Evolutionary conservation across 2,113 vertebrate genomes (phyloP).

Genomic region (Triplophysa siluroides): DNA sequence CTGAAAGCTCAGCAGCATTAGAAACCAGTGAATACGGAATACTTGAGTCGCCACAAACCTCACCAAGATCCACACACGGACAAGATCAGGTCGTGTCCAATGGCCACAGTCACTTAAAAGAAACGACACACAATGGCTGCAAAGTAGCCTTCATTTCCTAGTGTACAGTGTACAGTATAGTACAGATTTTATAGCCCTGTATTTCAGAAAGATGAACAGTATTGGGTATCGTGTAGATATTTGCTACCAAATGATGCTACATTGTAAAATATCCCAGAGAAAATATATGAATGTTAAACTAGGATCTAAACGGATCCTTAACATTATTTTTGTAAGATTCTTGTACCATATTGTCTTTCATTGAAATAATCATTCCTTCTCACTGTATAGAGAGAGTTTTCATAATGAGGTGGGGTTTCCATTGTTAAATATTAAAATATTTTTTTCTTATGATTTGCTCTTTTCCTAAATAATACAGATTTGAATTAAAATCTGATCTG

Average conservation of each 20-base stretch:
- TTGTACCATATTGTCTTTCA: constrained; percentile 77
- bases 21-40: constrained; percentile 73
- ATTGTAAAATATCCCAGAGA: constrained; percentile 22
- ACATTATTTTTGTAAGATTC: constrained; percentile 96
- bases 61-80: constrained; percentile 55
- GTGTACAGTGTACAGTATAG: constrained; percentile 47
- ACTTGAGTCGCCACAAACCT: constrained; percentile 46
- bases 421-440: constrained; percentile 44
- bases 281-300: constrained; percentile 62
- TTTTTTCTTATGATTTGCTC: constrained; percentile 8
- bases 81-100: constrained; percentile 67
- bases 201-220: constrained; percentile 65
- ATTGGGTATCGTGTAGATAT: constrained; percentile 65
- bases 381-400: constrained; percentile 60
- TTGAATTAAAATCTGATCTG: constrained; percentile 49
- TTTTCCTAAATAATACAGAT: constrained; percentile 48
- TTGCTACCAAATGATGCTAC: constrained; percentile 55
- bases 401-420: constrained; percentile 46
- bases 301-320: constrained; percentile 67
- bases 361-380: constrained; percentile 80
- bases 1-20: constrained; percentile 62
- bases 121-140: constrained; percentile 65
- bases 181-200: constrained; percentile 57
- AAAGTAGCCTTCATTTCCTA: constrained; percentile 75
- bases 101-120: constrained; percentile 65